Percentiles rank a stretch among this genome's conserved stretches.
Conservation (phyloP, 2,888 invertebrate species). For the Cyclophora punctaria region DNA sequence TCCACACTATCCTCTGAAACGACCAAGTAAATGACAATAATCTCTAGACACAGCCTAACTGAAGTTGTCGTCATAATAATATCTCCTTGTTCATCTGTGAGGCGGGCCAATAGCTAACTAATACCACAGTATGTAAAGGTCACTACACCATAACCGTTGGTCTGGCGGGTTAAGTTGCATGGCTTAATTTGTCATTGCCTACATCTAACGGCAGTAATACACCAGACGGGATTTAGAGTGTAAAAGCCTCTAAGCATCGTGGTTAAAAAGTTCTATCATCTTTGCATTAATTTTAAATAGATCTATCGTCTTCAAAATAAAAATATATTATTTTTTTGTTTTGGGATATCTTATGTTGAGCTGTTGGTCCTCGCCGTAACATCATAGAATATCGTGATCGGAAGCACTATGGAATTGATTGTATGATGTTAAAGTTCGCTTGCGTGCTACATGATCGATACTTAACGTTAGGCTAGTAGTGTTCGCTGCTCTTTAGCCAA, state of each 20-base stretch:
- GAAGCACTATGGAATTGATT: conserved; percentile 72
- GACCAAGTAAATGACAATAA: conserved; percentile 73
- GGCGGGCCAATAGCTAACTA: conserved; percentile 9
- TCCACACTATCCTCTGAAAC: conserved; percentile 47
- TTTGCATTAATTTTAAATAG: too few relatives aligned
- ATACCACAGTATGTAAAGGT: too few relatives aligned
- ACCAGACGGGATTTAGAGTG: too few relatives aligned
- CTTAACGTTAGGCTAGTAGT: conserved; percentile 49
- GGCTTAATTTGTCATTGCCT: too few relatives aligned
- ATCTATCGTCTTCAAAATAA: too few relatives aligned
- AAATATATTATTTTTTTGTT: too few relatives aligned
- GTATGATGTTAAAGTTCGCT: conserved; percentile 54
- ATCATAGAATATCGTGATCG: conserved; percentile 32
- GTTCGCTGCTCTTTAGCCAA: conserved; percentile 22
- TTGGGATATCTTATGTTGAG: background rate
- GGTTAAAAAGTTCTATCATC: too few relatives aligned
- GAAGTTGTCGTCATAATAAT: conserved; percentile 35
- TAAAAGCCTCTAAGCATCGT: too few relatives aligned
- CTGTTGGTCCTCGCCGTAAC: conserved; percentile 12
- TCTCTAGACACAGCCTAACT: conserved; percentile 63
- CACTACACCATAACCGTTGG: too few relatives aligned
- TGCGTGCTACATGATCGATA: conserved; percentile 58
- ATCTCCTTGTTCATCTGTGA: conserved; percentile 21
- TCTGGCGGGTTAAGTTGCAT: too few relatives aligned
- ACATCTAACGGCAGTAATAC: too few relatives aligned